Conservation (phyloP, 2,888 invertebrate species). For the Resseliella maxima region DNA sequence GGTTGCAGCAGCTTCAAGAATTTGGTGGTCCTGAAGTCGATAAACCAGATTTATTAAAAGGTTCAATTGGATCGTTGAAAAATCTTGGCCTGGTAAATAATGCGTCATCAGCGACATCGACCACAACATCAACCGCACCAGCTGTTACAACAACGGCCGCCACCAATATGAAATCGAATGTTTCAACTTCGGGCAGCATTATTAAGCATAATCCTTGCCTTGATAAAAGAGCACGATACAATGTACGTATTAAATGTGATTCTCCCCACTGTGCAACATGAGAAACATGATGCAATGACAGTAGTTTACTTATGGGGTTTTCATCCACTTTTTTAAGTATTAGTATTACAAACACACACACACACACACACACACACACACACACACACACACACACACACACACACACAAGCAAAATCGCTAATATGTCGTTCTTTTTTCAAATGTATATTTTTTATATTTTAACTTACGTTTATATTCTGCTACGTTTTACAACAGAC, state of each 20-base stretch:
- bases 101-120: background rate
- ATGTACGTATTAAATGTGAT: constrained; percentile 71
- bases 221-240: constrained; percentile 84
- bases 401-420: no score
- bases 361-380: no score
- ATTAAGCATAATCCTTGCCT: constrained; percentile 72
- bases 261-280: background rate
- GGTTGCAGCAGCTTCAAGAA: constrained; percentile 85
- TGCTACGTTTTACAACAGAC: no score
- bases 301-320: no score
- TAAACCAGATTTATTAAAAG: constrained; percentile 85
- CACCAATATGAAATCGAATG: constrained; percentile 16
- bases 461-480: background rate
- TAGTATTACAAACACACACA: no score
- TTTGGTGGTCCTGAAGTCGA: constrained; percentile 86
- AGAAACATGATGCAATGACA: background rate
- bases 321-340: background rate
- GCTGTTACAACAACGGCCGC: constrained; percentile 14
- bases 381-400: no score
- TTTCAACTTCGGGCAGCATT: constrained; percentile 67
- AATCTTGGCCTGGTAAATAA: constrained; percentile 67
- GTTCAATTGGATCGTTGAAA: constrained; percentile 76
- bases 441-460: no score
- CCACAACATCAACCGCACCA: background rate
- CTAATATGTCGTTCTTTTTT: background rate